Conservation (phyloP, 2,888 invertebrate species). For the Malacosoma neustria region DNA sequence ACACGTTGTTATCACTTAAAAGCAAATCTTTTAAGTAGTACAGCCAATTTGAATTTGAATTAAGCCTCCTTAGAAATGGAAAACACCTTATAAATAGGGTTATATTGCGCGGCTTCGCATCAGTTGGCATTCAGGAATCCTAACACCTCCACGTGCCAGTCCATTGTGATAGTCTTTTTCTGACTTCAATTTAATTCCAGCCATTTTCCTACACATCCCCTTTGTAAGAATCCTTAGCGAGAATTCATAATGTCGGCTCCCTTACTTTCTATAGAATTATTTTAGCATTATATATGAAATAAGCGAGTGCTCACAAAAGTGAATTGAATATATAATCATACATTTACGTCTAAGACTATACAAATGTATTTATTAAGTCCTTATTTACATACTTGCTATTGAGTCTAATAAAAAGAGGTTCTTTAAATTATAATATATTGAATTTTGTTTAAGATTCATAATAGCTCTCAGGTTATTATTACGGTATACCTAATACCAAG, state of each 20-base stretch:
- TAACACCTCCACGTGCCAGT: constrained; percentile 29
- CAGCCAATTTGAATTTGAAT: constrained; percentile 43
- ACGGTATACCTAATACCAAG: no score
- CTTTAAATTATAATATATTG: no score
- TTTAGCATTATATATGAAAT: not conserved
- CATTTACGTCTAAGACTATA: not conserved
- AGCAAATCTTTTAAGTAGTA: constrained; percentile 29
- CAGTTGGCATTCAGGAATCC: constrained; percentile 40
- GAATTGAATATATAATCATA: not conserved
- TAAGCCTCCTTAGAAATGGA: constrained; percentile 28
- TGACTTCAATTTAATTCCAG: constrained; percentile 53
- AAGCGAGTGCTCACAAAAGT: not conserved
- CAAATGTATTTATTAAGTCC: not conserved
- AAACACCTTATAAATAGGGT: constrained; percentile 39
- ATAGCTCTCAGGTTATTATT: no score
- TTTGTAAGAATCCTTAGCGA: constrained; percentile 24
- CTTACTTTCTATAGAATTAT: constrained; percentile 1
- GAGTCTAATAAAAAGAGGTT: no score
- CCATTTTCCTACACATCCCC: constrained; percentile 37
- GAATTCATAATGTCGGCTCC: constrained; percentile 7
- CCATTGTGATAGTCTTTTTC: constrained; percentile 51
- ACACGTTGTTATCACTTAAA: constrained; percentile 22
- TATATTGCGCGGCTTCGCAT: constrained; percentile 36
- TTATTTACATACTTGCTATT: no score
- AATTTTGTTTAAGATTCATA: no score